A percentile compares a stretch with the other conserved stretches of the same genome.
Conservation (phyloP, 1,140 invertebrate genomes). For the Drosophila busckii region DNA sequence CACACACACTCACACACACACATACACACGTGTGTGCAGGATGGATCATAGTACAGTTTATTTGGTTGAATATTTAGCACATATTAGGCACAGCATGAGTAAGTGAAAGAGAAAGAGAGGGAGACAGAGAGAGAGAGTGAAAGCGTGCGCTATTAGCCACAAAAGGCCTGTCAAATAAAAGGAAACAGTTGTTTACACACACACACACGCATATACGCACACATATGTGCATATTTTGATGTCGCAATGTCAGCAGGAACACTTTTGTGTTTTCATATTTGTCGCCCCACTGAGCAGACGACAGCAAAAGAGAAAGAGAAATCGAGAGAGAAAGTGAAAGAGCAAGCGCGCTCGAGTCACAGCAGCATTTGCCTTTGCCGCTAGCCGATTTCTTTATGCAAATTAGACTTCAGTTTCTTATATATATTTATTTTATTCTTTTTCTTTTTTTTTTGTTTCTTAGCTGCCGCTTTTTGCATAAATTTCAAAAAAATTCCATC, state of each 20-base stretch:
- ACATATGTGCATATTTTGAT: conserved; percentile 38
- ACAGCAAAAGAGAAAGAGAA: conserved; percentile 10
- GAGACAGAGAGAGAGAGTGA: conserved; percentile 26
- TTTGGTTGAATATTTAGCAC: conserved; percentile 36
- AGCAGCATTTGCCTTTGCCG: conserved; percentile 39
- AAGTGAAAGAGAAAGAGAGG: conserved; percentile 13
- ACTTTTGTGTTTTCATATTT: conserved; percentile 70
- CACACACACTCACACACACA: neutral
- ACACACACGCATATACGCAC: conserved; percentile 2
- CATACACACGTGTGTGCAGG: conserved; percentile 16
- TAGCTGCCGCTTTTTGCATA: conserved; percentile 59
- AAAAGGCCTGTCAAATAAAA: conserved; percentile 66
- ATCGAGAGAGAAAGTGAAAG: neutral
- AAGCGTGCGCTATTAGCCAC: conserved; percentile 57
- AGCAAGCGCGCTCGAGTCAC: neutral
- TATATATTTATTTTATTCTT: neutral
- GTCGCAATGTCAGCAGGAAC: conserved; percentile 69
- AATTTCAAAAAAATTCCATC: conserved; percentile 69
- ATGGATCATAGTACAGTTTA: conserved; percentile 40
- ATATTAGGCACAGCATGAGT: conserved; percentile 43
- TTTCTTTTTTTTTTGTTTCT: conserved; percentile 12
- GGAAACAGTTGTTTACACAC: conserved; percentile 52
- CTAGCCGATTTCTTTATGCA: conserved; percentile 68
- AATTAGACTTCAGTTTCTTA: conserved; percentile 53
- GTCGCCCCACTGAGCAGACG: conserved; percentile 50